Percentiles rank a stretch among this genome's conserved stretches.
phyloP scores from a whole-genome alignment of 1,140 invertebrate genomes.

The Trichonephila clavipes region DNA sequence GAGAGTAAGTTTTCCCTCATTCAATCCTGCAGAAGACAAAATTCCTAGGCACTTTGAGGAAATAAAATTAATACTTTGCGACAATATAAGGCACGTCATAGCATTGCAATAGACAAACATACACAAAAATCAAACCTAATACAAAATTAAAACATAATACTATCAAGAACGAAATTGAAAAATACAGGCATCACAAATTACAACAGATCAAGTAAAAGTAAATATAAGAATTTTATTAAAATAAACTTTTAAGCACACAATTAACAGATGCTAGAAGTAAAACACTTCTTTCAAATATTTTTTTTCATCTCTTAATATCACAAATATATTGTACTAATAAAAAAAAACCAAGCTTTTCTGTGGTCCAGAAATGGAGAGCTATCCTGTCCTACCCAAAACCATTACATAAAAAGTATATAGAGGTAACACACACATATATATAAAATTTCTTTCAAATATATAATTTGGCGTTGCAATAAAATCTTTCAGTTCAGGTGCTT shows the following conservation, averaged over 20 bases:
- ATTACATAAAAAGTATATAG: neutral
- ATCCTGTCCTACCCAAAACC: neutral
- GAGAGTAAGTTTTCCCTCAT: too few species aligned
- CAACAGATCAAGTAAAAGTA: conserved; percentile 8
- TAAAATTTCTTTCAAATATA: neutral
- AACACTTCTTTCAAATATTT: neutral
- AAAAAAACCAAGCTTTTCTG: neutral
- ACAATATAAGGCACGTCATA: neutral
- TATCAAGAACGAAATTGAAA: neutral
- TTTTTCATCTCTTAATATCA: neutral
- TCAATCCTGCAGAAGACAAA: neutral
- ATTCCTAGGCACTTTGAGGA: neutral
- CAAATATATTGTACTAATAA: neutral
- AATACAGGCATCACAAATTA: neutral
- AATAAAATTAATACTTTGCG: neutral
- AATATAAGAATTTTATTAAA: neutral
- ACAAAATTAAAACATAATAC: neutral
- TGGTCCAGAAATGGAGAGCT: neutral
- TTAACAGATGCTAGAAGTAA: neutral
- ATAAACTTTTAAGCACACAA: neutral
- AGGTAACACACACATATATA: too few species aligned
- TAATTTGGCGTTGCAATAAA: neutral
- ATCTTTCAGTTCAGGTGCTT: neutral
- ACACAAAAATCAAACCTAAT: neutral
- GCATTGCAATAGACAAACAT: neutral